Base-by-base conservation (phyloP, 1,140 invertebrate species). In the Drosophila carrolli region DNA sequence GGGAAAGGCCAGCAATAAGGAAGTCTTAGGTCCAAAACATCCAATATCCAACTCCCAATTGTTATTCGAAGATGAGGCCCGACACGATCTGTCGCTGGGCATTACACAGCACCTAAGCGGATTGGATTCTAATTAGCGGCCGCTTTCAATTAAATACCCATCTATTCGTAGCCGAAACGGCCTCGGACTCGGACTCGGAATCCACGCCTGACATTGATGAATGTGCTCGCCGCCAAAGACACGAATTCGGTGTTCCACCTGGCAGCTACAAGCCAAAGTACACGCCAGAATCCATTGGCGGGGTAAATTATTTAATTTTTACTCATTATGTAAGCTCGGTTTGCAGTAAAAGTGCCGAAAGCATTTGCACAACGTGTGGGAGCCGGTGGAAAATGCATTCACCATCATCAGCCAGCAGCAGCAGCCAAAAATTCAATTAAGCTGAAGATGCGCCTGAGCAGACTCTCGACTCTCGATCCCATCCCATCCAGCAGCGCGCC, bases 301-400 rank as follows among this genome's bases (percentile, higher is more conserved):
- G 60, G 59, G 66, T 88, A 86, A 88, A 86, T 88, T 86, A 86
- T 86, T 86, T 86, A 88, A 86, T 86, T 75, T 86, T 85, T 85
- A 44, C 53, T 48, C 32, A 89, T 86, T 86, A 86, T 86, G 81
- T 86, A 86, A 86, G 62, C 70, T n/a, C 40, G 40, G 16, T 50
- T n/a, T 41, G 78, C 48, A 57, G 67, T 86, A 86, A 86, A 79
- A 86, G 83, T 86, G 83, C 83, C 83, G 79, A 89, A 86, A 89
- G 83, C 83, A 73, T 83, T 88, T 88, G 84, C 84, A 89, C 79
- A 86, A 79, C 85, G 73, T 86, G 83, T 86, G 84, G 83, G 83
- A 86, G 83, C 81, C 79, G 72, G 72, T 88, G 80, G 63, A 79
- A 88, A 83, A 89, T 88, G 82, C 83, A 86, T 86, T 73, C 74